A percentile compares a stretch with the other conserved stretches of the same genome.
phyloP scores from a whole-genome alignment of 2,888 invertebrate genomes.

The Caenorhabditis macrosperma region DNA sequence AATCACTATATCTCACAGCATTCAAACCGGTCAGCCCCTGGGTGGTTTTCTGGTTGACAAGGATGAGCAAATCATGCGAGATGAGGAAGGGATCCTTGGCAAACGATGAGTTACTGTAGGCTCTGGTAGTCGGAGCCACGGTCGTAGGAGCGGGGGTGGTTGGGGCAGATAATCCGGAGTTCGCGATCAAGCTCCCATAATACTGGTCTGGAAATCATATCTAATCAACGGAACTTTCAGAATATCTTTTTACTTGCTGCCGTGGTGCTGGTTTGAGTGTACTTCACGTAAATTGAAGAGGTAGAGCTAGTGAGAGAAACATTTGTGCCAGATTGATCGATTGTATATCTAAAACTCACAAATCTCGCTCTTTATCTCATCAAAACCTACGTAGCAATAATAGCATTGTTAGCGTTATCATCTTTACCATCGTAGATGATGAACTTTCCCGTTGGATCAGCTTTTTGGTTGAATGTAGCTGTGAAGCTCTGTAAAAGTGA shows the following conservation, averaged over 20 bases:
- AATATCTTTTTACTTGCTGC: slow-evolving; percentile 6
- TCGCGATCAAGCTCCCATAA: slow-evolving; percentile 10
- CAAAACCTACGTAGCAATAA: neutral
- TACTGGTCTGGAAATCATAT: slow-evolving; percentile 26
- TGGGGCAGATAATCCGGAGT: slow-evolving; percentile 7
- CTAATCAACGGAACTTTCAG: neutral
- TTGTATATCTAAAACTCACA: slow-evolving; percentile 2
- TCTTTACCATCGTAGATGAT: slow-evolving; percentile 20
- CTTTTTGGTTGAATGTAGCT: neutral
- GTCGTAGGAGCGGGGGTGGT: slow-evolving; percentile 11
- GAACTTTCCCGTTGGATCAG: slow-evolving; percentile 16
- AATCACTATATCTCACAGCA: slow-evolving; percentile 10
- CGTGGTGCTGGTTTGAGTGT: slow-evolving; percentile 14
- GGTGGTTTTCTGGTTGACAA: slow-evolving; percentile 35
- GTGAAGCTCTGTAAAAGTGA: slow-evolving; percentile 26
- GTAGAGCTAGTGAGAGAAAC: slow-evolving; percentile 21
- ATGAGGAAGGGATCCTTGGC: slow-evolving; percentile 30
- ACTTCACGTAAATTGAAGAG: slow-evolving; percentile 18
- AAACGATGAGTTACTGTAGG: neutral
- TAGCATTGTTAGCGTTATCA: neutral
- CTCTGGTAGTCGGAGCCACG: slow-evolving; percentile 14
- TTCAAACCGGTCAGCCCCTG: slow-evolving; percentile 12
- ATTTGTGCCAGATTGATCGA: neutral
- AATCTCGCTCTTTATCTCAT: neutral
- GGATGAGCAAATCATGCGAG: slow-evolving; percentile 45